Evolutionary conservation across 1,140 invertebrate genomes (phyloP).

Genomic region (Limonius californicus): DNA sequence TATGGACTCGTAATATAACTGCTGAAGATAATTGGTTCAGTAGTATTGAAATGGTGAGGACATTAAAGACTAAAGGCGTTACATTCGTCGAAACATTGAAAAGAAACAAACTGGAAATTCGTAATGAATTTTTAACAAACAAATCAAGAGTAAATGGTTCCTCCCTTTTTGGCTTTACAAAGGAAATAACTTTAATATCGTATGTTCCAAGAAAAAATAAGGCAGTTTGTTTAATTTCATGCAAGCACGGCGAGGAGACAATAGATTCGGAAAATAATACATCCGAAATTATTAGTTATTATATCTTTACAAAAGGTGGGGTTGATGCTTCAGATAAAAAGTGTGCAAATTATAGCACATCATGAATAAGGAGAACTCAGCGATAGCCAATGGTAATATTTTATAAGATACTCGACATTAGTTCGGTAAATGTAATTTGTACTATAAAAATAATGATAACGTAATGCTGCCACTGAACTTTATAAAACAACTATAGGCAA

Average conservation of each 20-base stretch:
- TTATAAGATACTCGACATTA: too few species aligned
- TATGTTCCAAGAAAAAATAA: slow-evolving; percentile 39
- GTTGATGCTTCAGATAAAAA: too few species aligned
- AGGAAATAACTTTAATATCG: slow-evolving; percentile 32
- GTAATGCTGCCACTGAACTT: too few species aligned
- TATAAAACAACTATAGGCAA: too few species aligned
- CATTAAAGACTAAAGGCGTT: too few species aligned
- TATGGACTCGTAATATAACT: slow-evolving; percentile 60
- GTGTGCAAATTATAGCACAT: too few species aligned
- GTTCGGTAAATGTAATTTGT: too few species aligned
- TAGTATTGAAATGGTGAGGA: slow-evolving; percentile 64
- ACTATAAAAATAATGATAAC: too few species aligned
- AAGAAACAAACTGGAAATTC: slow-evolving; percentile 42
- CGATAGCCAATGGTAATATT: slow-evolving; percentile 28
- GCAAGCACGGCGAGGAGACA: slow-evolving; percentile 26
- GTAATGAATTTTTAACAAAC: slow-evolving; percentile 35
- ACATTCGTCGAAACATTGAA: slow-evolving; percentile 39
- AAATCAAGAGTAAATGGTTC: slow-evolving; percentile 26
- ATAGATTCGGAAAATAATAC: not conserved
- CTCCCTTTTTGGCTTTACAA: slow-evolving; percentile 36
- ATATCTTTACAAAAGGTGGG: too few species aligned
- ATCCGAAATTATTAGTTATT: not conserved
- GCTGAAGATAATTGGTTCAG: slow-evolving; percentile 44
- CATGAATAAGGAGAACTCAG: not conserved
- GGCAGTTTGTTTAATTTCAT: slow-evolving; percentile 37